Base-by-base conservation (phyloP, 2,797 vertebrate species). In the Coregonus suidteri region DNA sequence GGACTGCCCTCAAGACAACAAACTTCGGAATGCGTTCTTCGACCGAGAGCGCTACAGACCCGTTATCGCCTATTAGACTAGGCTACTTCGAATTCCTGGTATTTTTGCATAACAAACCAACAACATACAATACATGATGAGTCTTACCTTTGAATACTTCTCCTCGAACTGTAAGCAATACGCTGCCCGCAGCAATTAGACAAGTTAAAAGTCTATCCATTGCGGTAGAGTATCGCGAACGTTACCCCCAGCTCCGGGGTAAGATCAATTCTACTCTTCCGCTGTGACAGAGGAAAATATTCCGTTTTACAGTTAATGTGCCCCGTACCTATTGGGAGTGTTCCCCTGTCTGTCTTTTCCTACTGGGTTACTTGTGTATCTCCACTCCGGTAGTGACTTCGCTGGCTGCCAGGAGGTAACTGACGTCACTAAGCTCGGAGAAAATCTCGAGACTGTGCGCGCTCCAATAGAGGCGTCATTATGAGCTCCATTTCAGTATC, bases 181-280 rank as follows among this genome's bases (percentile, higher is more conserved):
- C 79, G 82, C 78, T 79, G 81, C 82, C 75, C 71, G 75, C 80
- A 81, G 84, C 81, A 64, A 90, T 73, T 78, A 90, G 86, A 82
- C 82, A 82, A 82, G 85, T 84, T 86, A 86, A 54, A 88, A 89
- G 77, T 86, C 82, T 87, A 72, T 89, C 87, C 89, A 90, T 90
- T 56, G 84, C 86, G 73, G 75, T 83, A 84, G 85, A 47, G 56
- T 83, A 69, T 64, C 65, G 75, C 84, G 77, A 75, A 82, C 79
- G 81, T 76, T 81, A 68, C 82, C 82, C 79, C 84, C 82, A 77
- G 79, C 74, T 87, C 80, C 79, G 74, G 81, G 82, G 81, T 73
- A 69, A 76, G 62, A 75, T 41, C 51, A 71, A 16, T 37, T 31
- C 20, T 77, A 77, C 75, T 80, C 76, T 80, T 82, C 80, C 73